phyloP scores from a whole-genome alignment of 2,113 vertebrate genomes.

The Podarcis raffonei region DNA sequence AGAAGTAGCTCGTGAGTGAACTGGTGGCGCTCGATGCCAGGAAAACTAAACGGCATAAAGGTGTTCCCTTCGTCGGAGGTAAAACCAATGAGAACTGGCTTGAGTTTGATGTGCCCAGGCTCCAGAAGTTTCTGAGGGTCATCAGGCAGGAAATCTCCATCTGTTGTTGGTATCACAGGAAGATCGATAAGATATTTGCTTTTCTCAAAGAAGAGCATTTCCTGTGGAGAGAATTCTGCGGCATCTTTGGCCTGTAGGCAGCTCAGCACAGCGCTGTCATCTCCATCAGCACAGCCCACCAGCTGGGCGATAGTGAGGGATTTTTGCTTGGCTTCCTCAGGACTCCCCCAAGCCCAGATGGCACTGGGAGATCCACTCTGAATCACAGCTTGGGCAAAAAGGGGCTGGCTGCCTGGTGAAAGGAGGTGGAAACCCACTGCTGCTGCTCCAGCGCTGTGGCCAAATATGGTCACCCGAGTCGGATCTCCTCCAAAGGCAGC shows the following conservation, averaged over 20 bases:
- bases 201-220: conserved; percentile 29
- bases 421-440: conserved; percentile 76
- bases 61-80: conserved; percentile 75
- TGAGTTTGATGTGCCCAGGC: conserved; percentile 55
- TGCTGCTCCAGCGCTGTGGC: conserved; percentile 76
- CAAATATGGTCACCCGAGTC: conserved; percentile 77
- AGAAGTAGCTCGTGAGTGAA: conserved; percentile 71
- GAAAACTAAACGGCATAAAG: conserved; percentile 26
- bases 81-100: conserved; percentile 70
- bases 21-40: conserved; percentile 65
- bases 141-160: conserved; percentile 74
- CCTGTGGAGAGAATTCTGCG: conserved; percentile 24
- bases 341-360: conserved; percentile 59
- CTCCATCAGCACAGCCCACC: conserved; percentile 63
- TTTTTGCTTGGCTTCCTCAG: conserved; percentile 46
- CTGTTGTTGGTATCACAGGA: conserved; percentile 67
- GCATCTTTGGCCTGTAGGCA: conserved; percentile 68
- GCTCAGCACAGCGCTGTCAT: conserved; percentile 40
- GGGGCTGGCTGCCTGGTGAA: conserved; percentile 69
- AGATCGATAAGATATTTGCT: background rate
- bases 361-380: conserved; percentile 75
- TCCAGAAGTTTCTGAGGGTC: conserved; percentile 61
- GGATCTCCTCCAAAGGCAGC: conserved; percentile 77
- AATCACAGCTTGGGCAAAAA: conserved; percentile 75
- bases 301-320: conserved; percentile 53